phyloP scores from a whole-genome alignment of 2,888 invertebrate genomes.

The Hermaeophaga mercurialis region DNA sequence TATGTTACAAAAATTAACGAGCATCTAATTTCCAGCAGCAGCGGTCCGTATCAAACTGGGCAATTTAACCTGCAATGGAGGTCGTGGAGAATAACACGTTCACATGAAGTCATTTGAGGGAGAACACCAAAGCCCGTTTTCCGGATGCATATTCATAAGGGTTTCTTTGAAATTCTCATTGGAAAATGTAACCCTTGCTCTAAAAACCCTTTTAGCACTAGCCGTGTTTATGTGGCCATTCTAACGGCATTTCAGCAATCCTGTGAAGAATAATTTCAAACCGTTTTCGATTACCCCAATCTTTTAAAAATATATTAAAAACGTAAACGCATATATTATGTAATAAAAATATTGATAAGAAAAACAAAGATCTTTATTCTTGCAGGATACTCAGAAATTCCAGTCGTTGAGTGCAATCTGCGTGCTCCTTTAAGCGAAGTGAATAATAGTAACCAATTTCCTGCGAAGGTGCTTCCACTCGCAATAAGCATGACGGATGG shows the following conservation, averaged over 20 bases:
- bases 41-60: background rate
- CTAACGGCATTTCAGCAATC: too few species aligned
- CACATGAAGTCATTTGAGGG: background rate
- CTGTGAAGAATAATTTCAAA: too few species aligned
- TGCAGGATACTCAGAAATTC: too few species aligned
- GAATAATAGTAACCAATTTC: conserved; percentile 48
- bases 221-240: background rate
- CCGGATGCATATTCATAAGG: conserved; percentile 17
- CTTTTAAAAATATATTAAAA: too few species aligned
- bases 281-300: too few species aligned
- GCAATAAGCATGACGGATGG: conserved; percentile 42
- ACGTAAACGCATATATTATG: too few species aligned
- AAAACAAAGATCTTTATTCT: too few species aligned
- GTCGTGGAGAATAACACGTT: conserved; percentile 3
- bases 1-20: too few species aligned
- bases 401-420: conserved; percentile 37
- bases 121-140: conserved; percentile 13
- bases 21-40: too few species aligned
- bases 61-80: background rate
- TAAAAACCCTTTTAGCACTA: background rate
- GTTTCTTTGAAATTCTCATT: conserved; percentile 8
- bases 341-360: too few species aligned
- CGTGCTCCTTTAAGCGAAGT: conserved; percentile 37
- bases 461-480: conserved; percentile 43
- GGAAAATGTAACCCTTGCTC: background rate